These are phyloP conservation scores for Stigmatopora argus DNA, from an alignment of 2,113 vertebrate species.

Conservation along the genomic window DNA sequence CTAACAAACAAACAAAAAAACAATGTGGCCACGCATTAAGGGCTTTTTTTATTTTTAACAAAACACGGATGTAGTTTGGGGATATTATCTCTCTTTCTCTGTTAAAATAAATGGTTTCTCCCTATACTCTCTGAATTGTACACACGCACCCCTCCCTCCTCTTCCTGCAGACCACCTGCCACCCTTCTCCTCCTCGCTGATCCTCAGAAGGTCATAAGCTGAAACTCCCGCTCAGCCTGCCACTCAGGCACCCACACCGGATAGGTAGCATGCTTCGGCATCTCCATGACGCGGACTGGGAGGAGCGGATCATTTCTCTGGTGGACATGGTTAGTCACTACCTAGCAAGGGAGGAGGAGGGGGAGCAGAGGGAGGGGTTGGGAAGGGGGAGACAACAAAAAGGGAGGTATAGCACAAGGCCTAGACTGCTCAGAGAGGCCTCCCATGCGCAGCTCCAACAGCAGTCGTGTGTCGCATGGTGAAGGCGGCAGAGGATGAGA, in stretches of 20 bases:
- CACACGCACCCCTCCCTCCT: conserved; percentile 18
- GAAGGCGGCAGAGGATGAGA: conserved; percentile 27
- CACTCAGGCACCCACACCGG: conserved; percentile 79
- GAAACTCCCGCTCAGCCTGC: conserved; percentile 78
- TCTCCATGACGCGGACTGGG: conserved; percentile 74
- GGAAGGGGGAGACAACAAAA: conserved; percentile 68
- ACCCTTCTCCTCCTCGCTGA: conserved; percentile 47
- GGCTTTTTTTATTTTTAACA: conserved; percentile 2
- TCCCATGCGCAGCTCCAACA: conserved; percentile 52
- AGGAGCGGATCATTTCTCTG: conserved; percentile 69
- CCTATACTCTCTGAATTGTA: conserved; percentile 40
- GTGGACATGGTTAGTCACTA: conserved; percentile 80
- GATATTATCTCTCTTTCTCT: conserved; percentile 44
- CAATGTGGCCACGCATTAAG: conserved; percentile 22
- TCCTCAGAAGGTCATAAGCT: conserved; percentile 82
- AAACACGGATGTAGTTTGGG: conserved; percentile 22
- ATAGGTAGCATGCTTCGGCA: conserved; percentile 79
- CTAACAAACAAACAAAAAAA: conserved; percentile 11
- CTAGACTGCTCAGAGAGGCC: conserved; percentile 63
- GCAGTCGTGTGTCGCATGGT: conserved; percentile 46
- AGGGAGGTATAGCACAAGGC: conserved; percentile 73
- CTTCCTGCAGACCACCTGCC: conserved; percentile 27
- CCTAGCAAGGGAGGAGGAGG: conserved; percentile 77
- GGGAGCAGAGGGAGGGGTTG: conserved; percentile 68
- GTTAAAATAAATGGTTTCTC: conserved; percentile 43